Evolutionary conservation across 2,113 vertebrate genomes (phyloP), one percentile per base, ranked within the genome.

Genomic region (Corydoras maculifer): DNA sequence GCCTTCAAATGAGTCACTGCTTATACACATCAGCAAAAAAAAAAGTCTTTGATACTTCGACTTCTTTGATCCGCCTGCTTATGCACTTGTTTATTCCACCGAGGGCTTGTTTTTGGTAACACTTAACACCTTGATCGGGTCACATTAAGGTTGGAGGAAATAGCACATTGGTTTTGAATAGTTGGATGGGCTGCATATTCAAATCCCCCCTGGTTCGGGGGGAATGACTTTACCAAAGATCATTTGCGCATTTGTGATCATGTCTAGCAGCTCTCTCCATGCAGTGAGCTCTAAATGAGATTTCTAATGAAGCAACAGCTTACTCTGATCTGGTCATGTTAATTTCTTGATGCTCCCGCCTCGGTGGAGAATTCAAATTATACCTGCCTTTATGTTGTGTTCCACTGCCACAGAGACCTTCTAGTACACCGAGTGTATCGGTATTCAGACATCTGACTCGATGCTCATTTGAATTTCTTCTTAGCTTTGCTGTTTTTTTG

Each of bases 341-440:
- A 62, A 71, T 82, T 77, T 73, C 70, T 62, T 51, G 70, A 61
- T 58, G 11, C 51, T 67, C 35, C 65, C 32, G 29, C 67, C 77
- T 77, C 66, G 32, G 59, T 60, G 1, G 57, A 70, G 70, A 80
- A 80, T 78, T 80, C 53, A 75, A 75, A 82, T 82, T 75, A 70
- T 64, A 67, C 67, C 72, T 69, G 69, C 72, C 71, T 69, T 64
- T 62, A 59, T 65, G 48, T 70, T 65, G 64, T 57, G 74, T 73
- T 70, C 70, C 55, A 51, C 43, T 48, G 31, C 69, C 18, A 15
- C 9, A 62, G 58, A 63, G 68, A 64, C 51, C 50, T 72, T 75
- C 55, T 68, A 71, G 57, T 61, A 53, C 68, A 65, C 11, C 30
- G 32, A 76, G 51, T 69, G 35, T 69, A 65, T 71, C 30, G 18